Conservation (phyloP, 30 jellyfish, hydroid and myxozoan species). For the Pelagia noctiluca region DNA sequence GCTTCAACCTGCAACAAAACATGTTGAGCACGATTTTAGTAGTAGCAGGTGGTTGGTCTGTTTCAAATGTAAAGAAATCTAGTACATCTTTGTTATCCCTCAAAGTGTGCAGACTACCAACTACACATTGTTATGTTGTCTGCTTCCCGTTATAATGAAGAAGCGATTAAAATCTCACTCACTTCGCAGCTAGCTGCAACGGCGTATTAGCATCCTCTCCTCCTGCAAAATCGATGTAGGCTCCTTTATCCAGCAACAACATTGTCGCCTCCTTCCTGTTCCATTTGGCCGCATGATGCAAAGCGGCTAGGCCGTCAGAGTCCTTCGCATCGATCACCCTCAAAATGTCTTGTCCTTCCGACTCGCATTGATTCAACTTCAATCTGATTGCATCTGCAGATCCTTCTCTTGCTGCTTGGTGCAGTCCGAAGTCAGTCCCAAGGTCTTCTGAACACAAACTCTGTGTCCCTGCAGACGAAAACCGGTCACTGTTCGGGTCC, state of each 20-base stretch:
- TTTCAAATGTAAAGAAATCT: no score
- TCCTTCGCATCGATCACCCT: conserved; percentile 62
- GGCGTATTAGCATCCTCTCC: conserved; percentile 93
- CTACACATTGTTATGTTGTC: no score
- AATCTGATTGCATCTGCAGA: conserved; percentile 55
- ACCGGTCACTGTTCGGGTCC: neutral
- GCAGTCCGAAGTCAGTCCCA: conserved; percentile 63
- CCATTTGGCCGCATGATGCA: conserved; percentile 91
- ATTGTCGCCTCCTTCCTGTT: conserved; percentile 62
- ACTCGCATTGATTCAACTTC: conserved; percentile 25
- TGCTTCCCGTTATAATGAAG: no score
- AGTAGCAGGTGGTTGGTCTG: no score
- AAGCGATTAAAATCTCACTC: conserved; percentile 36
- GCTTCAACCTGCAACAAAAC: no score
- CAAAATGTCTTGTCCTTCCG: conserved; percentile 59
- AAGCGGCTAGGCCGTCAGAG: conserved; percentile 79
- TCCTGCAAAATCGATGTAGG: conserved; percentile 68
- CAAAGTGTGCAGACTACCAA: conserved; percentile 15
- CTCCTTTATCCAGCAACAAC: conserved; percentile 71
- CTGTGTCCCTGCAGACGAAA: conserved; percentile 1
- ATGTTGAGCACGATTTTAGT: no score
- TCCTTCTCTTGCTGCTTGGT: conserved; percentile 95
- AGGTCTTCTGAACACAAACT: conserved; percentile 32
- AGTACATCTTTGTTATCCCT: no score
- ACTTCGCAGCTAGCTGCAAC: conserved; percentile 93